Evolutionary conservation across 2,888 invertebrate species (phyloP).

Genomic region (Cephonodes hylas): DNA sequence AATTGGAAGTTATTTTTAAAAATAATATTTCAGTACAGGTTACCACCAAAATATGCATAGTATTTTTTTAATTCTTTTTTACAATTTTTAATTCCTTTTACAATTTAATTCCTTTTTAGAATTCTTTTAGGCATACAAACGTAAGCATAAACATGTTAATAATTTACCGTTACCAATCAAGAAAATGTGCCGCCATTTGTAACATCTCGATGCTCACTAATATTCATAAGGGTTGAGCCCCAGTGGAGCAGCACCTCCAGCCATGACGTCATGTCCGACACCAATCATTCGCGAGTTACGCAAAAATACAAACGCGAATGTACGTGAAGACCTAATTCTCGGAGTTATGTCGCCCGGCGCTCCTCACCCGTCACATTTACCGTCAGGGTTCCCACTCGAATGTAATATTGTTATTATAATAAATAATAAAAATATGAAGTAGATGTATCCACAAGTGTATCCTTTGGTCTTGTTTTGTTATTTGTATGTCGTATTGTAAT

Average conservation of each 20-base stretch:
- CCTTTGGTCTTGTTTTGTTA: too few relatives aligned
- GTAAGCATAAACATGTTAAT: neutral
- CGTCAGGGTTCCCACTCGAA: constrained; percentile 51
- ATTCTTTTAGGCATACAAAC: neutral
- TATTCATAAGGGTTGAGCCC: constrained; percentile 11
- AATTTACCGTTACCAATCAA: neutral
- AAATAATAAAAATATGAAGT: too few relatives aligned
- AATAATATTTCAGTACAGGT: too few relatives aligned
- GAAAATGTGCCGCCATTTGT: neutral
- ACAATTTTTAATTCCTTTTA: too few relatives aligned
- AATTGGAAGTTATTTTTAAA: too few relatives aligned
- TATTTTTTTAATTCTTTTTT: too few relatives aligned
- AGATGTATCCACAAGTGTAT: too few relatives aligned
- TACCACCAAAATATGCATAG: too few relatives aligned
- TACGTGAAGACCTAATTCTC: constrained; percentile 64
- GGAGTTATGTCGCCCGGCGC: constrained; percentile 52
- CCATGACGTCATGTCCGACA: constrained; percentile 39
- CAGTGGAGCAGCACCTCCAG: constrained; percentile 10
- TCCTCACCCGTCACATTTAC: constrained; percentile 64
- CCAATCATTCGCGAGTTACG: constrained; percentile 54
- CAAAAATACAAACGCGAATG: constrained; percentile 53
- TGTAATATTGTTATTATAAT: too few relatives aligned
- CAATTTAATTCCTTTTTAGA: too few relatives aligned
- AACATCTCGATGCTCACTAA: neutral
- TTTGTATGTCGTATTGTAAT: too few relatives aligned